Evolutionary conservation across 2,797 vertebrate genomes (phyloP).

Genomic region (Microhierax caerulescens): DNA sequence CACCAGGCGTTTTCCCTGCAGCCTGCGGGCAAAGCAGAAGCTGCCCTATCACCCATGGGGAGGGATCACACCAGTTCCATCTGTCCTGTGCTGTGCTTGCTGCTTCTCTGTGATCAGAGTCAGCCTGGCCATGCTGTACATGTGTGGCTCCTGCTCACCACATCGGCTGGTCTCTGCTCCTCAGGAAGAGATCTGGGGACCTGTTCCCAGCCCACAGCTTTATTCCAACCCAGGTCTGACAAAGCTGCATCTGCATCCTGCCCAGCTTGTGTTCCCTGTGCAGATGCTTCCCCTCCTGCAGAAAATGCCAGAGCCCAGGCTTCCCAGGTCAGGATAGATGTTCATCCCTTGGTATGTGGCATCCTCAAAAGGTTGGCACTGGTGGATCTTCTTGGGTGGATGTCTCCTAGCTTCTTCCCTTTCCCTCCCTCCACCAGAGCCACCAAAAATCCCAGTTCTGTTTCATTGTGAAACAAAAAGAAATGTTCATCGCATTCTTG

Average conservation of each 20-base stretch:
- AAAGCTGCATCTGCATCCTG: neutral
- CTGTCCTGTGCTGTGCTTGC: neutral
- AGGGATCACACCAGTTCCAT: neutral
- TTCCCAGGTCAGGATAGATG: neutral
- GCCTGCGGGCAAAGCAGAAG: neutral
- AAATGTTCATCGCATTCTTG: neutral
- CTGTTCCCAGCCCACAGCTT: neutral
- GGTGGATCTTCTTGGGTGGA: neutral
- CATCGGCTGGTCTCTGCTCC: accelerated
- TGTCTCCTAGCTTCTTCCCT: neutral
- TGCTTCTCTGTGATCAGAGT: neutral
- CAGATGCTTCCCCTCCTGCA: neutral
- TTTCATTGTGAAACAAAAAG: neutral
- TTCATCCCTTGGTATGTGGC: neutral
- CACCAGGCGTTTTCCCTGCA: neutral
- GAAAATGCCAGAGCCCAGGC: neutral
- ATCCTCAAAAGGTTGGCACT: neutral
- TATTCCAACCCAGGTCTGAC: neutral
- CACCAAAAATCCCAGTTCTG: neutral
- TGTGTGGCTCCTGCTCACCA: neutral
- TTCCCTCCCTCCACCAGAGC: neutral
- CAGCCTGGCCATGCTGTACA: neutral
- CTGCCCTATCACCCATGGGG: neutral
- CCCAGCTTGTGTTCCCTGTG: neutral
- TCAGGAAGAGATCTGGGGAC: neutral